Percentiles rank a stretch among this genome's conserved stretches.
Evolutionary conservation across 2,797 vertebrate genomes (phyloP).

Genomic region (Sciurus carolinensis): DNA sequence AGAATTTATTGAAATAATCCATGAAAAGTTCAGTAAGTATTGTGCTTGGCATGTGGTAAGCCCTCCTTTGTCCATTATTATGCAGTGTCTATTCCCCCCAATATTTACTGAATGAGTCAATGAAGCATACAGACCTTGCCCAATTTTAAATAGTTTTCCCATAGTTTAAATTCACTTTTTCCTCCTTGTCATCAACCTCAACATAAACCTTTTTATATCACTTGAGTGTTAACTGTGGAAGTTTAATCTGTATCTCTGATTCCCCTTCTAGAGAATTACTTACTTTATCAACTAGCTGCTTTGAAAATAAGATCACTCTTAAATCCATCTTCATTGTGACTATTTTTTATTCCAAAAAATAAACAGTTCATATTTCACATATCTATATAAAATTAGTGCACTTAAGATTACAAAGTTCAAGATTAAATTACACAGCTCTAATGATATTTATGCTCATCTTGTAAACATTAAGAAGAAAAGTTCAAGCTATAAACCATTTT

Average conservation of each 20-base stretch:
- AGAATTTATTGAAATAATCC: slow-evolving; percentile 56
- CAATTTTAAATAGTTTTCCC: background rate
- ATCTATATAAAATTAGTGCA: slow-evolving; percentile 26
- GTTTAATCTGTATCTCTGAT: background rate
- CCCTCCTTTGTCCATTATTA: background rate
- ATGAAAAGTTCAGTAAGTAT: background rate
- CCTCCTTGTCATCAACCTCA: background rate
- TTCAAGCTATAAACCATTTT: slow-evolving; percentile 52
- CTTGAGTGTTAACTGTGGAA: background rate
- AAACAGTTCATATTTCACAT: background rate
- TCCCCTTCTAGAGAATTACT: slow-evolving; percentile 34
- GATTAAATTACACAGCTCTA: slow-evolving; percentile 16
- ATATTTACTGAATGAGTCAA: background rate
- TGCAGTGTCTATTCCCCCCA: background rate
- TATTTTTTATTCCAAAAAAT: slow-evolving; percentile 61
- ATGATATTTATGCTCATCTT: background rate
- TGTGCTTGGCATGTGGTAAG: background rate
- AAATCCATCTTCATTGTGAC: slow-evolving; percentile 24
- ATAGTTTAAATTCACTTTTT: slow-evolving; percentile 11
- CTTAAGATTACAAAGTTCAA: background rate
- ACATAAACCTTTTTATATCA: background rate
- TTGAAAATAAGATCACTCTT: slow-evolving; percentile 56
- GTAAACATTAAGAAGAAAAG: slow-evolving; percentile 1
- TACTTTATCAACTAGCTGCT: background rate
- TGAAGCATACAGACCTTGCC: background rate